Conservation (phyloP, 2,797 vertebrate genomes). For the Hydrolagus colliei region DNA sequence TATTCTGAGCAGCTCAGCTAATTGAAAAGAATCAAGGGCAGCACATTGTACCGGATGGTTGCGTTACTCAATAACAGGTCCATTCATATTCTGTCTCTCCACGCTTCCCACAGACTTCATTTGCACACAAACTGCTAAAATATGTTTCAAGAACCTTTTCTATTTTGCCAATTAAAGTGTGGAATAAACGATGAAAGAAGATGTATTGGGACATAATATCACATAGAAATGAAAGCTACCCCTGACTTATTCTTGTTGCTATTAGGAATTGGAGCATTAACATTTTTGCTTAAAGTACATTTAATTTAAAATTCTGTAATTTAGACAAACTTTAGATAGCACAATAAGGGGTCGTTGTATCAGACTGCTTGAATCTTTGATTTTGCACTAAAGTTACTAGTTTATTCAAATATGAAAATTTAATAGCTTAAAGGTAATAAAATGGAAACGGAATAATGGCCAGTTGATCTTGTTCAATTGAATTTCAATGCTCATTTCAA, state of each 20-base stretch:
- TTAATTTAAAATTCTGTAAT: neutral
- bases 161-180: too few relatives aligned
- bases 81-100: neutral
- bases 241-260: neutral
- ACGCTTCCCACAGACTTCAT: neutral
- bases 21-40: neutral
- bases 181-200: too few relatives aligned
- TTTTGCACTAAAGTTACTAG: neutral
- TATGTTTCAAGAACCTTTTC: neutral
- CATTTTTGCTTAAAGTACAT: neutral
- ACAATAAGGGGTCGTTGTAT: too few relatives aligned
- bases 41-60: neutral
- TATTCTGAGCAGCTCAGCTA: conserved; percentile 17
- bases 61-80: neutral
- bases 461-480: neutral
- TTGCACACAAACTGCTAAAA: conserved; percentile 12
- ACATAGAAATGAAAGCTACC: neutral
- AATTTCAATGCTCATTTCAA: neutral
- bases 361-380: neutral
- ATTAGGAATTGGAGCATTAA: neutral
- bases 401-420: neutral
- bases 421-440: neutral
- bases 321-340: neutral
- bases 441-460: neutral
- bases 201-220: neutral